Evolutionary conservation across 2,888 invertebrate genomes (phyloP).

Genomic region (Caenorhabditis auriculariae): DNA sequence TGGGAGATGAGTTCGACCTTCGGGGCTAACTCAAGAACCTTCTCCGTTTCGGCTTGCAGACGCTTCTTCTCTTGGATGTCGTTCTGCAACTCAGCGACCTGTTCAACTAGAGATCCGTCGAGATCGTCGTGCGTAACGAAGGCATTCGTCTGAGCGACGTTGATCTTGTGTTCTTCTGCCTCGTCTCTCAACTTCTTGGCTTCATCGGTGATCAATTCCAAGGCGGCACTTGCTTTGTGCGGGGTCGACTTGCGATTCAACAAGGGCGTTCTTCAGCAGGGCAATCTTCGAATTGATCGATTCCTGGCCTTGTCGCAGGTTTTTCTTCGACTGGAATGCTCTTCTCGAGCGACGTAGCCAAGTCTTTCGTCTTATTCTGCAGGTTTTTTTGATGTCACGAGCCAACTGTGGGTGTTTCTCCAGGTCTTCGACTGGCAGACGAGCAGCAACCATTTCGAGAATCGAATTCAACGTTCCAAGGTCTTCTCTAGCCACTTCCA

Average conservation of each 20-base stretch:
- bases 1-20: conserved; percentile 15
- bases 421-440: not conserved
- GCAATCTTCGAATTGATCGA: not conserved
- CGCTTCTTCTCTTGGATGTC: conserved; percentile 13
- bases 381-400: conserved; percentile 12
- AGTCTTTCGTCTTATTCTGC: conserved; percentile 12
- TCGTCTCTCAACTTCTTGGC: conserved; percentile 8
- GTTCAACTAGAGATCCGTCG: conserved; percentile 8
- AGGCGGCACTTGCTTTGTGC: too few relatives aligned
- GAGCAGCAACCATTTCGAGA: not conserved
- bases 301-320: conserved; percentile 2
- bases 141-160: conserved; percentile 1
- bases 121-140: conserved; percentile 13
- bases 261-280: not conserved
- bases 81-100: conserved; percentile 2
- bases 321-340: conserved; percentile 8
- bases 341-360: conserved; percentile 3
- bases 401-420: conserved; percentile 10
- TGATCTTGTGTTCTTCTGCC: conserved; percentile 9
- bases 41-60: conserved; percentile 11
- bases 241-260: too few relatives aligned
- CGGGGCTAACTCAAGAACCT: conserved; percentile 21
- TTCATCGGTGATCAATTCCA: conserved; percentile 11
- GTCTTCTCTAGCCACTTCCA: conserved; percentile 9
- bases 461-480: conserved; percentile 5